Evolutionary conservation across 2,888 invertebrate genomes (phyloP).

Genomic region (Anodontia alba): DNA sequence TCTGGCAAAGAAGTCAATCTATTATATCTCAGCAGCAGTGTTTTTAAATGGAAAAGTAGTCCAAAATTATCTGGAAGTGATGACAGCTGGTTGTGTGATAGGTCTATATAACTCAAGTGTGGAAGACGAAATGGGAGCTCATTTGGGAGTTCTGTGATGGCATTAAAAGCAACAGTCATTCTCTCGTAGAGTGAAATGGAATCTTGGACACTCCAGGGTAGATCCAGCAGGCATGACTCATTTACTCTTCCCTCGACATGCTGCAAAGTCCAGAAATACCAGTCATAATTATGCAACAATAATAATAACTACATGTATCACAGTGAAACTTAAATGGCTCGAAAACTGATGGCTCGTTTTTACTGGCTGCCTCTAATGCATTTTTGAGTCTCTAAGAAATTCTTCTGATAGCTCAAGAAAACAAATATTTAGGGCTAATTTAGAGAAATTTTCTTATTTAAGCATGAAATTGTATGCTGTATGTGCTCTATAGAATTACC

Average conservation of each 20-base stretch:
- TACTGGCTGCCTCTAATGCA: too few relatives aligned
- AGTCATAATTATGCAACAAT: too few relatives aligned
- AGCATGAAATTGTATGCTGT: background rate
- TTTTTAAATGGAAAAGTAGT: slow-evolving; percentile 82
- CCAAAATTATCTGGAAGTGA: slow-evolving; percentile 82
- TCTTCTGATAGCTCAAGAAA: too few relatives aligned
- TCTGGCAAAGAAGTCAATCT: slow-evolving; percentile 76
- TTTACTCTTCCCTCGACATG: slow-evolving; percentile 81
- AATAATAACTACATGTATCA: background rate
- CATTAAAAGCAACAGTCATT: slow-evolving; percentile 83
- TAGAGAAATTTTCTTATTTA: too few relatives aligned
- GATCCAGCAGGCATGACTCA: slow-evolving; percentile 78
- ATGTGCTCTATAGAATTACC: too few relatives aligned
- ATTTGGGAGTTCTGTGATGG: slow-evolving; percentile 80
- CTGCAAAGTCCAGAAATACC: slow-evolving; percentile 72
- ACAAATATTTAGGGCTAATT: too few relatives aligned
- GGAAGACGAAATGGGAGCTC: slow-evolving; percentile 83
- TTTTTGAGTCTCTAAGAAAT: too few relatives aligned
- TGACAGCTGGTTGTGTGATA: slow-evolving; percentile 82
- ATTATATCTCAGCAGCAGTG: slow-evolving; percentile 81
- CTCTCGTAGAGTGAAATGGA: slow-evolving; percentile 83
- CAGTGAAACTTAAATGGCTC: too few relatives aligned
- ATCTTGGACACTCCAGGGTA: slow-evolving; percentile 82
- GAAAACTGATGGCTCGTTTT: too few relatives aligned
- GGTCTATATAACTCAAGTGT: slow-evolving; percentile 81